A percentile compares a stretch with the other conserved stretches of the same genome.
Conservation (phyloP, 2,888 invertebrate species). For the Embidobia sp. region DNA sequence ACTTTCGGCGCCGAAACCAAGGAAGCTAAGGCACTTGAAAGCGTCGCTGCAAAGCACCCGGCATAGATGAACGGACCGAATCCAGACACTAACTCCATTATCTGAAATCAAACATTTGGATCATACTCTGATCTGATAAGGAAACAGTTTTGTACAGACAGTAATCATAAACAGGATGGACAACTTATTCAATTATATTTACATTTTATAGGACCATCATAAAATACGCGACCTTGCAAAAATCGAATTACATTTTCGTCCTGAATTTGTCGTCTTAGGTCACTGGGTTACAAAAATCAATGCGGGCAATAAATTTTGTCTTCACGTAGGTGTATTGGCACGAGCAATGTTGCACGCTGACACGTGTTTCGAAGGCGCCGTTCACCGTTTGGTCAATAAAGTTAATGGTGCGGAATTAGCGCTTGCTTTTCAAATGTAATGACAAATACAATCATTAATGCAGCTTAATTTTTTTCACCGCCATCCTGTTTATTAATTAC, state of each 20-base stretch:
- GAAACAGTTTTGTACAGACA: no score
- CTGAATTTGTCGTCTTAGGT: conserved; percentile 52
- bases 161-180: no score
- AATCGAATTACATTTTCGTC: conserved; percentile 47
- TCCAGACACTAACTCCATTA: conserved; percentile 90
- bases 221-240: conserved; percentile 35
- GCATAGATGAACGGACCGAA: conserved; percentile 97
- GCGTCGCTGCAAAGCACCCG: conserved; percentile 97
- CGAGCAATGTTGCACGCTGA: conserved; percentile 14
- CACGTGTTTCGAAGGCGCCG: conserved; percentile 25
- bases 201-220: conserved; percentile 9
- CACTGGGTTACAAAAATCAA: conserved; percentile 62
- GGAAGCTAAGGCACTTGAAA: conserved; percentile 97
- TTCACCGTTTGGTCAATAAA: conserved; percentile 57
- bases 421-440: no score
- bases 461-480: no score
- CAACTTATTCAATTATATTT: no score
- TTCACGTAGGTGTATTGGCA: conserved; percentile 53
- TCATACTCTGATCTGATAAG: no score
- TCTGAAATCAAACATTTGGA: no score
- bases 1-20: conserved; percentile 98
- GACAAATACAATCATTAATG: no score
- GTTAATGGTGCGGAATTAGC: neutral
- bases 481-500: no score
- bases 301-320: conserved; percentile 55